These are phyloP conservation scores for Myotis davidii DNA, from an alignment of 2,113 vertebrate species.

Conservation along the genomic window DNA sequence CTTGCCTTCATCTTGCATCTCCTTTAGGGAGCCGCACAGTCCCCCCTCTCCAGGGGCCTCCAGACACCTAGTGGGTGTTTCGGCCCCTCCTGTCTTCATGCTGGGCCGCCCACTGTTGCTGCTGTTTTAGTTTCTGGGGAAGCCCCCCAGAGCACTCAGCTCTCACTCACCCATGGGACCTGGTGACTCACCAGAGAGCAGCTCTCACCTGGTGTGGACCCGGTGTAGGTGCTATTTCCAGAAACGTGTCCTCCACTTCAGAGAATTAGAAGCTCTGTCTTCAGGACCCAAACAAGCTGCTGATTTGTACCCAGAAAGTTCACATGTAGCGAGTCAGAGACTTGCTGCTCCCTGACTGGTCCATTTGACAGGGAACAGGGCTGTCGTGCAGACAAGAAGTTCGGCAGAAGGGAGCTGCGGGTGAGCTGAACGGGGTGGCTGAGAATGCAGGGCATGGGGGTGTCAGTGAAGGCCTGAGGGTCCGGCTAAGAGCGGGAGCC, in stretches of 20 bases:
- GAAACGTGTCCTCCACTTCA: not conserved
- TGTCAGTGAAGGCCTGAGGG: not conserved
- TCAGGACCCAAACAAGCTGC: not conserved
- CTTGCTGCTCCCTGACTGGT: not conserved
- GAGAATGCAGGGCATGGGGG: accelerated
- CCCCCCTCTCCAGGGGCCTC: not conserved
- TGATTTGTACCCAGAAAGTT: not conserved
- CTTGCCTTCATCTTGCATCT: accelerated
- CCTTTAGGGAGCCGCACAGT: not conserved
- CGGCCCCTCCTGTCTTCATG: not conserved
- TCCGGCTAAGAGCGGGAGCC: not conserved
- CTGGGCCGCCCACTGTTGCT: not conserved
- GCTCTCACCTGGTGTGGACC: not conserved
- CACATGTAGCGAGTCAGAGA: not conserved
- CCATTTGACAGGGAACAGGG: not conserved
- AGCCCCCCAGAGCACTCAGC: accelerated
- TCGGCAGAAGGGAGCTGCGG: accelerated
- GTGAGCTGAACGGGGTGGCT: not conserved
- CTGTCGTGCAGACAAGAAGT: not conserved
- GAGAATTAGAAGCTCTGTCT: not conserved
- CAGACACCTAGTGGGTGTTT: accelerated
- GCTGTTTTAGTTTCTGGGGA: not conserved
- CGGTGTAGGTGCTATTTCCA: not conserved
- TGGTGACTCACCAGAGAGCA: accelerated
- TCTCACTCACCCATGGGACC: not conserved